phyloP scores from a whole-genome alignment of 1,140 invertebrate species.

The Euura lappo region DNA sequence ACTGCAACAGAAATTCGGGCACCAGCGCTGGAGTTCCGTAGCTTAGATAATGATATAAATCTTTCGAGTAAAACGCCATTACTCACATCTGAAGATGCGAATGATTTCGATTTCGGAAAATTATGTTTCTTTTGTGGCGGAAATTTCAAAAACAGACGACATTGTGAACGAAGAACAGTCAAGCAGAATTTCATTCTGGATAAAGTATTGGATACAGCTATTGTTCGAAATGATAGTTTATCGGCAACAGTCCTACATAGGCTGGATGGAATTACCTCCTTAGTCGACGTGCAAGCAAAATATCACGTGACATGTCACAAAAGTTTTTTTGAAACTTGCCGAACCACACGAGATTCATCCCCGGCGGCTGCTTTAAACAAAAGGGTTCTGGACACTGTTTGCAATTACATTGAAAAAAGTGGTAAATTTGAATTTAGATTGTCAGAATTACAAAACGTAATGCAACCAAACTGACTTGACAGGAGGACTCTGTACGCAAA shows the following conservation, averaged over 20 bases:
- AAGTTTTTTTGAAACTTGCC: neutral
- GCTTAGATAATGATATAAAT: too few species aligned
- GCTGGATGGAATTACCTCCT: neutral
- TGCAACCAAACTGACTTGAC: neutral
- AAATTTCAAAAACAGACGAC: too few species aligned
- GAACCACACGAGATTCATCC: neutral
- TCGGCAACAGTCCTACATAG: neutral
- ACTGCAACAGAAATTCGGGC: too few species aligned
- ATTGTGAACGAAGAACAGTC: too few species aligned
- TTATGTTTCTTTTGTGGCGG: too few species aligned
- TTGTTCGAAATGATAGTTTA: too few species aligned
- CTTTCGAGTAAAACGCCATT: too few species aligned
- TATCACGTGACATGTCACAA: neutral
- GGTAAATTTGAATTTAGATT: conserved; percentile 16
- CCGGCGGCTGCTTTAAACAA: neutral
- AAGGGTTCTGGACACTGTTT: conserved; percentile 11
- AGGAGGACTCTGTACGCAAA: conserved; percentile 9
- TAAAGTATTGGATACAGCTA: too few species aligned
- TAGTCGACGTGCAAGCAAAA: neutral
- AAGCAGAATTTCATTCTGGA: too few species aligned
- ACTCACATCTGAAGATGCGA: too few species aligned
- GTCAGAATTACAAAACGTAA: conserved; percentile 14
- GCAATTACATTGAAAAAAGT: conserved; percentile 20
- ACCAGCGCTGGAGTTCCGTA: too few species aligned
- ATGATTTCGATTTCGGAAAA: too few species aligned